Evolutionary conservation across 1,140 invertebrate genomes (phyloP).

Genomic region (Spodoptera litura): DNA sequence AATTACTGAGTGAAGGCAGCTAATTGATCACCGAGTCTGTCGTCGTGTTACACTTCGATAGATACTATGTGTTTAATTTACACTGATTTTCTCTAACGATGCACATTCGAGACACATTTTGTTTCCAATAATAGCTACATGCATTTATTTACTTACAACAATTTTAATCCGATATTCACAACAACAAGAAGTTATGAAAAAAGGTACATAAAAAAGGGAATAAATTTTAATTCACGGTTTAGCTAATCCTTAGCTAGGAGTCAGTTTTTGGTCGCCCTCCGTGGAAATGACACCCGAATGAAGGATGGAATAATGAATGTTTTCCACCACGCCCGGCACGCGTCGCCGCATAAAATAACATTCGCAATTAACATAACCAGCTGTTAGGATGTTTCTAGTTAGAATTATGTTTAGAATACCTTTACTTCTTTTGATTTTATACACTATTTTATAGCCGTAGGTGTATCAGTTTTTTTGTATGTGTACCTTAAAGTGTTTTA

Average conservation of each 20-base stretch:
- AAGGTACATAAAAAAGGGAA: not conserved
- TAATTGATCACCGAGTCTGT: conserved; percentile 75
- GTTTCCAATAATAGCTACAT: conserved; percentile 4
- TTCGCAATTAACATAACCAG: conserved; percentile 69
- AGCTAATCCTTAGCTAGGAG: conserved; percentile 41
- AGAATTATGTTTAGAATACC: conserved; percentile 2
- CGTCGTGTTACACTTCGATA: conserved; percentile 57
- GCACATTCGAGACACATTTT: not conserved
- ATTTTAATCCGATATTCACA: not conserved
- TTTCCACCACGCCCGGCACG: conserved; percentile 62
- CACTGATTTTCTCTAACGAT: conserved; percentile 40
- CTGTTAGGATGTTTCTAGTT: conserved; percentile 48
- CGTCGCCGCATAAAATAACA: conserved; percentile 71
- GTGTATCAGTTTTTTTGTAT: too few relatives aligned
- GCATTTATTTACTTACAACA: not conserved
- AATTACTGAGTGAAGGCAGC: conserved; percentile 84
- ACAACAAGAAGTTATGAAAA: not conserved
- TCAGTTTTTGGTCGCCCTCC: conserved; percentile 53
- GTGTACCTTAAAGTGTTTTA: too few relatives aligned
- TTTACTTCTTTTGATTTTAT: not conserved
- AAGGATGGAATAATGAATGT: conserved; percentile 73
- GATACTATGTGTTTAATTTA: conserved; percentile 40
- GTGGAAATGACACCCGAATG: conserved; percentile 73
- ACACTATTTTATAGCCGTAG: not conserved
- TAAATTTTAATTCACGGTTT: conserved; percentile 38